Evolutionary conservation across 2,888 invertebrate genomes (phyloP), one percentile per base, ranked within the genome.

Genomic region (Gerosis bhagava): DNA sequence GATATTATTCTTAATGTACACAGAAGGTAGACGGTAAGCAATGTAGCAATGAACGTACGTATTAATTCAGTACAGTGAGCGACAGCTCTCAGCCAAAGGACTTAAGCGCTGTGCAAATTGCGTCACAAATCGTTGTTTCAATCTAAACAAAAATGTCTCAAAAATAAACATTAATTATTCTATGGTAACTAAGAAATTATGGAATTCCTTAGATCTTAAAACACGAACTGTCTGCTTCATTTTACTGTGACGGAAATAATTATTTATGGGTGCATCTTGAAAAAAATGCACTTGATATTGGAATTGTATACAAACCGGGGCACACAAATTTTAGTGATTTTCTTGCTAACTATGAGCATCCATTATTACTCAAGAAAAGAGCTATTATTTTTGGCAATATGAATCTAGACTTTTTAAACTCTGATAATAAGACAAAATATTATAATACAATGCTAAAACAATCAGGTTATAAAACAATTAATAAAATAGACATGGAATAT

Each of bases 181-280:
- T n/a, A n/a, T n/a, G n/a, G n/a, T n/a, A n/a, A n/a, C n/a, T n/a
- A n/a, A n/a, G n/a, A n/a, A n/a, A n/a, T n/a, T n/a, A n/a, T n/a
- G n/a, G n/a, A n/a, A n/a, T n/a, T n/a, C n/a, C n/a, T n/a, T n/a
- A n/a, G n/a, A n/a, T n/a, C 16, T 22, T 40, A 4, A 21, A 47
- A 12, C 40, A 47, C 22, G 36, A 48, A 36, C 25, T 42, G 12
- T 28, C 17, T n/a, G 3, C 15, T 13, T 6, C 42, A 36, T 24
- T 15, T 15, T 35, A 34, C 22, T 5, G 1, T 12, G 5, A 22
- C 10, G 39, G 32, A 16, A 37, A 15, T 5, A 37, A 37, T 11
- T 37, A 25, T n/a, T 16, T 37, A n/a, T 24, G 36, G 25, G 10
- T 36, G 10, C 25, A 24, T 3, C 25, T 37, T 6, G 1, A 8